Conservation (phyloP, 2,888 invertebrate genomes). For the Drosophila monieri region DNA sequence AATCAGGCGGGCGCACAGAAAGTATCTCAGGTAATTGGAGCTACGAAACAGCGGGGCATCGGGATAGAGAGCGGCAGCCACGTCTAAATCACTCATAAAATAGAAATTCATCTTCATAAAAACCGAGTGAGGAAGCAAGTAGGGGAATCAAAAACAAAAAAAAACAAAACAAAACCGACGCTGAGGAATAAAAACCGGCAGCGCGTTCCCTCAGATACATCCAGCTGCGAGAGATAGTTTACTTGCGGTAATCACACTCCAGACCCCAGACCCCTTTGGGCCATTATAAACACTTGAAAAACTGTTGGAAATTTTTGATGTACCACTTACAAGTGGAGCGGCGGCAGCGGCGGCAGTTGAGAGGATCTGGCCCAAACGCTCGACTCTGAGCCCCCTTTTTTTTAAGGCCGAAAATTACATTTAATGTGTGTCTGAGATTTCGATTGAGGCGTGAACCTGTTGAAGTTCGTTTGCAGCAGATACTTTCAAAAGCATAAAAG, state of each 20-base stretch:
- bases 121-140: conserved; percentile 9
- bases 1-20: conserved; percentile 44
- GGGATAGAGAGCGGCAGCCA: conserved; percentile 13
- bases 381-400: neutral
- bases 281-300: conserved; percentile 75
- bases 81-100: conserved; percentile 67
- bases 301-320: conserved; percentile 72
- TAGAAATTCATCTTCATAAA: conserved; percentile 79
- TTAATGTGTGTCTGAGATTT: conserved; percentile 64
- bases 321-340: conserved; percentile 65
- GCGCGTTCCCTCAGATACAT: conserved; percentile 15
- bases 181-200: conserved; percentile 38
- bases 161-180: conserved; percentile 8
- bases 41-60: conserved; percentile 42
- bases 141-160: conserved; percentile 18
- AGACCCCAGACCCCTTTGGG: conserved; percentile 10
- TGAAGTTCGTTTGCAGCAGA: conserved; percentile 66
- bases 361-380: neutral
- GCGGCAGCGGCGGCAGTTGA: conserved; percentile 25
- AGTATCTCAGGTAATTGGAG: conserved; percentile 70
- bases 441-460: conserved; percentile 81
- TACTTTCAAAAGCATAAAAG: conserved; percentile 43
- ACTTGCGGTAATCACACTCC: conserved; percentile 68
- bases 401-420: conserved; percentile 62
- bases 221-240: conserved; percentile 71